A percentile compares a stretch with the other conserved stretches of the same genome.
phyloP scores from a whole-genome alignment of 2,888 invertebrate genomes.

The Belgica antarctica region DNA sequence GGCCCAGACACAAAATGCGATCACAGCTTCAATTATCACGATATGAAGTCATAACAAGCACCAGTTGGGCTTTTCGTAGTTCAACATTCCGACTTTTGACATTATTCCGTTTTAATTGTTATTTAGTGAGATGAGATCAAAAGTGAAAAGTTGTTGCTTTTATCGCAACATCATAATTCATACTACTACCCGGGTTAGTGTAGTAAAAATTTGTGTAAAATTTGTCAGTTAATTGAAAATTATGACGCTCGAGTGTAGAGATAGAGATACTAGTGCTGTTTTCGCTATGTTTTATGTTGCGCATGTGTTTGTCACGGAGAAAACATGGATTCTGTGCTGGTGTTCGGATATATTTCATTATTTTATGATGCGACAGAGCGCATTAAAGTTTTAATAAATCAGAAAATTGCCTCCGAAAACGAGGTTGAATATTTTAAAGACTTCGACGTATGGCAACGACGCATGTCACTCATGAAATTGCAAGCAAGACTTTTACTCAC shows the following conservation, averaged over 20 bases:
- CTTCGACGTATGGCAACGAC: background rate
- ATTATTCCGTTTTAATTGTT: background rate
- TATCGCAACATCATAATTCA: constrained; percentile 38
- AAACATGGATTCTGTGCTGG: background rate
- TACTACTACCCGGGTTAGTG: background rate
- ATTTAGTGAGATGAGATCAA: constrained; percentile 28
- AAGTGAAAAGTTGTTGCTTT: constrained; percentile 38
- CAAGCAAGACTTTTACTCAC: background rate
- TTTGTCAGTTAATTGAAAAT: constrained; percentile 42
- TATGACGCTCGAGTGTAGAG: constrained; percentile 18
- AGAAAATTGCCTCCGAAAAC: background rate
- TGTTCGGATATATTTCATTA: too few species aligned
- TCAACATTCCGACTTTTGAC: background rate
- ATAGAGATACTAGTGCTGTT: background rate
- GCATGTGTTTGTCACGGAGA: constrained; percentile 21
- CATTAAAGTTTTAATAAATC: constrained; percentile 9
- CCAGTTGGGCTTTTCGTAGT: background rate
- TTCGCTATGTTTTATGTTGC: background rate
- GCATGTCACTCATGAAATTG: constrained; percentile 2
- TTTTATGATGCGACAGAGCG: constrained; percentile 1
- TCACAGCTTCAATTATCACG: background rate
- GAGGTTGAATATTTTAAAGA: constrained; percentile 11
- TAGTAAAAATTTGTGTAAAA: constrained; percentile 23
- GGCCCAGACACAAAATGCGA: too few species aligned
- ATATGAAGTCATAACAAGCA: too few species aligned